Conservation (phyloP, 2,113 vertebrate species). For the Phyllostomus discolor region DNA sequence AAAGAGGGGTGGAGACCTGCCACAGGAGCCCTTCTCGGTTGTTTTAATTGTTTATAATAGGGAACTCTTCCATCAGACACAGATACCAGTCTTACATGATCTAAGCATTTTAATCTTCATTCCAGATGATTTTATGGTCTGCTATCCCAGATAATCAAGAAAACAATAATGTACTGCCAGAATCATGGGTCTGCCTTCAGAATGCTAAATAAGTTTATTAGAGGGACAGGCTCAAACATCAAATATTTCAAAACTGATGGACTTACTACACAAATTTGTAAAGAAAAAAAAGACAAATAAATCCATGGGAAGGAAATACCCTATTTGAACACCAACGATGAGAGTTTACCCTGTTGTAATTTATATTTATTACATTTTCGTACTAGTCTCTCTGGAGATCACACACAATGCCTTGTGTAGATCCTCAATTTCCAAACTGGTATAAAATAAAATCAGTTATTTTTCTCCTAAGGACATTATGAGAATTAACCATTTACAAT, state of each 20-base stretch:
- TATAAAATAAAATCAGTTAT: background rate
- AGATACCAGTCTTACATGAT: background rate
- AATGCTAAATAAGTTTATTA: background rate
- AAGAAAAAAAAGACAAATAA: background rate
- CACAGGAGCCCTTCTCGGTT: background rate
- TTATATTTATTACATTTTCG: background rate
- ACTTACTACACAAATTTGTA: background rate
- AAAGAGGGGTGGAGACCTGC: background rate
- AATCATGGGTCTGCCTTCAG: accelerated
- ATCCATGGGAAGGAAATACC: background rate
- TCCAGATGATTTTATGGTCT: no score
- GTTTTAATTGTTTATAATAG: background rate
- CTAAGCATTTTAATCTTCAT: background rate
- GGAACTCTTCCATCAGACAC: background rate
- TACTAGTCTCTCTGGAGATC: background rate
- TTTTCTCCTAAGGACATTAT: background rate
- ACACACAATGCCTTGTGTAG: background rate
- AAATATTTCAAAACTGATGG: background rate
- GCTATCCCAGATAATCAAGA: background rate
- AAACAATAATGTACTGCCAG: accelerated
- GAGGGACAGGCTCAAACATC: background rate
- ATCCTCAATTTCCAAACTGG: background rate
- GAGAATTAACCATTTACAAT: background rate
- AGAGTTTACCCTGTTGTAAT: background rate
- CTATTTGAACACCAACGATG: background rate